These are phyloP conservation scores for Timandra comae DNA, from an alignment of 2,888 invertebrate species.

Conservation along the genomic window DNA sequence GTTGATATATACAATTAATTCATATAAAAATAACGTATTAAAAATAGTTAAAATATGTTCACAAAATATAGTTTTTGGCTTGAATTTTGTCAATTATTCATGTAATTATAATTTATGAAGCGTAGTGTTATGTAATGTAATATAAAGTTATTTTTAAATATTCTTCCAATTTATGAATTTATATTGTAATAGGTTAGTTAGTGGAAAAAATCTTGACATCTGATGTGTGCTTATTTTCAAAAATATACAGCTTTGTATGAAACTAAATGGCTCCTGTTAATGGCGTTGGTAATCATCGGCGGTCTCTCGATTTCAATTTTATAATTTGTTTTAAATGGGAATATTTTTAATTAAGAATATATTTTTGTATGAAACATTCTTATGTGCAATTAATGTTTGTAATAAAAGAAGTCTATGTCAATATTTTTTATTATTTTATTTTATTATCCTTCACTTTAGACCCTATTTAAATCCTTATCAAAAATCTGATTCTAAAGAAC, in stretches of 20 bases:
- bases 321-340: conserved; percentile 62
- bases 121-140: conserved; percentile 24
- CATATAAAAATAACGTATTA: conserved; percentile 15
- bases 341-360: conserved; percentile 71
- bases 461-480: no score
- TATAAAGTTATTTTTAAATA: conserved; percentile 7
- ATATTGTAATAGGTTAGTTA: conserved; percentile 6
- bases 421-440: conserved; percentile 30
- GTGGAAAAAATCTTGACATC: conserved; percentile 46
- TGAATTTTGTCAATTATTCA: conserved; percentile 28
- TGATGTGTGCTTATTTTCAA: conserved; percentile 27
- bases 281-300: conserved; percentile 6
- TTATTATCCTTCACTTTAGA: no score
- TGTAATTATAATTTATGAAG: conserved; percentile 18
- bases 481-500: no score
- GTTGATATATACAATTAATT: conserved; percentile 35
- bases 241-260: no score
- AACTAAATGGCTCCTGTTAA: no score
- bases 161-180: conserved; percentile 9
- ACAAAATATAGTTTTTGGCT: conserved; percentile 25
- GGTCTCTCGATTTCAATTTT: conserved; percentile 50
- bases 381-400: conserved; percentile 74
- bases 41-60: conserved; percentile 9
- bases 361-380: conserved; percentile 74
- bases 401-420: conserved; percentile 69